A percentile compares a stretch with the other conserved stretches of the same genome.
Evolutionary conservation across 2,888 invertebrate species (phyloP).

Genomic region (Hypomecis punctinalis): DNA sequence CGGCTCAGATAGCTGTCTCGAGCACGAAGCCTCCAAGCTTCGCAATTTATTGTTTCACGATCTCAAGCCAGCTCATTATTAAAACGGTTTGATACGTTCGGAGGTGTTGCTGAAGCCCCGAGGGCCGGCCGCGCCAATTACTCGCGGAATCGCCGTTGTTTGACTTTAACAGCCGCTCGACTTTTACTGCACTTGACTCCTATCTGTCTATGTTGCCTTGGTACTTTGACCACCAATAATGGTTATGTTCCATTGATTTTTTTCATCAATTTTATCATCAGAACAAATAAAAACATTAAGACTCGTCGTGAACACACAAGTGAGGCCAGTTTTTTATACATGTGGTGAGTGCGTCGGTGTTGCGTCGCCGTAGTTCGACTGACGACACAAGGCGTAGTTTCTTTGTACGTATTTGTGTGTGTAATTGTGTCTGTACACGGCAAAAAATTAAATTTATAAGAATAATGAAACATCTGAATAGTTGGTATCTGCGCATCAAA

Average conservation of each 20-base stretch:
- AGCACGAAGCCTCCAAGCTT: slow-evolving; percentile 84
- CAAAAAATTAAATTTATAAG: no score
- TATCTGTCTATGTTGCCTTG: slow-evolving; percentile 46
- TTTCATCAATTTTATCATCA: not conserved
- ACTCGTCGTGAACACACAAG: no score
- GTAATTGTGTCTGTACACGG: no score
- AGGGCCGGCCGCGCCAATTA: slow-evolving; percentile 79
- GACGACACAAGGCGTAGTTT: no score
- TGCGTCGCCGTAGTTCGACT: no score
- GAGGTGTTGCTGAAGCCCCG: slow-evolving; percentile 82
- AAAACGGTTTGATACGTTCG: slow-evolving; percentile 84
- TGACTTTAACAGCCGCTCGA: slow-evolving; percentile 74
- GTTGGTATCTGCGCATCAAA: no score
- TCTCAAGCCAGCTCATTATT: slow-evolving; percentile 83
- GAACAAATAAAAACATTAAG: no score
- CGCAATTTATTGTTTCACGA: slow-evolving; percentile 86
- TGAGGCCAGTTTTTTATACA: no score
- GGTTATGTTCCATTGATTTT: slow-evolving; percentile 16
- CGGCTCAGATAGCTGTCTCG: slow-evolving; percentile 82
- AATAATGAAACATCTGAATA: no score
- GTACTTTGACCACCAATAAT: slow-evolving; percentile 42
- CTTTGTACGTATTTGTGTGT: no score
- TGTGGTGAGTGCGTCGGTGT: no score
- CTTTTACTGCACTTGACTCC: slow-evolving; percentile 67
- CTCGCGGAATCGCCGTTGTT: slow-evolving; percentile 69